A percentile compares a stretch with the other conserved stretches of the same genome.
phyloP scores from a whole-genome alignment of 1,140 invertebrate species.

The Hypothenemus hampei region DNA sequence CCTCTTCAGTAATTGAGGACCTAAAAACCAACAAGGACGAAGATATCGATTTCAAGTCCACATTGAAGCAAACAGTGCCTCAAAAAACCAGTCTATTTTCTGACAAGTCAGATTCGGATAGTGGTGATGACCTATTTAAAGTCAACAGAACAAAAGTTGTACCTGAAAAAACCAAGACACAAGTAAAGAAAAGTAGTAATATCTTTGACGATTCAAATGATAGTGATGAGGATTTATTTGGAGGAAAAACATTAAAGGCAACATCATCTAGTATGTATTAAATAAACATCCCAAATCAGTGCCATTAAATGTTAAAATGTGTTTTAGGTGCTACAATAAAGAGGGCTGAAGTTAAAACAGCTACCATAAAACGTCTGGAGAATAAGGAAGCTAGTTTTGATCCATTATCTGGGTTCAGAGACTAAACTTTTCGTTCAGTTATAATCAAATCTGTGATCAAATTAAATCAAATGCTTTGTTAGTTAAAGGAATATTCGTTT shows the following conservation, averaged over 20 bases:
- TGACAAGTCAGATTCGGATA: conserved; percentile 12
- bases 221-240: conserved; percentile 14
- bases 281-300: not conserved
- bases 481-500: too few species aligned
- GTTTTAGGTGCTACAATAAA: conserved; percentile 3
- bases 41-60: not conserved
- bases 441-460: too few species aligned
- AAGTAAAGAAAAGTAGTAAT: conserved; percentile 8
- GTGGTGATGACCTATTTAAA: conserved; percentile 1
- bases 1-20: too few species aligned
- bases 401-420: conserved; percentile 13
- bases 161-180: too few species aligned
- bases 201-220: conserved; percentile 10
- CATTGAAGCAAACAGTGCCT: too few species aligned
- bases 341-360: conserved; percentile 1
- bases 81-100: not conserved
- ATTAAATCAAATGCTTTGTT: too few species aligned
- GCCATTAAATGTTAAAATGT: not conserved
- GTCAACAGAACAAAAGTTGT: not conserved
- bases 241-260: conserved; percentile 3
- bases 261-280: too few species aligned
- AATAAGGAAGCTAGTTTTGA: conserved; percentile 19
- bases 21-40: not conserved
- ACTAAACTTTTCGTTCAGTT: too few species aligned
- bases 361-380: conserved; percentile 13